Evolutionary conservation across 1,140 invertebrate species (phyloP).

Genomic region (Atta colombica): DNA sequence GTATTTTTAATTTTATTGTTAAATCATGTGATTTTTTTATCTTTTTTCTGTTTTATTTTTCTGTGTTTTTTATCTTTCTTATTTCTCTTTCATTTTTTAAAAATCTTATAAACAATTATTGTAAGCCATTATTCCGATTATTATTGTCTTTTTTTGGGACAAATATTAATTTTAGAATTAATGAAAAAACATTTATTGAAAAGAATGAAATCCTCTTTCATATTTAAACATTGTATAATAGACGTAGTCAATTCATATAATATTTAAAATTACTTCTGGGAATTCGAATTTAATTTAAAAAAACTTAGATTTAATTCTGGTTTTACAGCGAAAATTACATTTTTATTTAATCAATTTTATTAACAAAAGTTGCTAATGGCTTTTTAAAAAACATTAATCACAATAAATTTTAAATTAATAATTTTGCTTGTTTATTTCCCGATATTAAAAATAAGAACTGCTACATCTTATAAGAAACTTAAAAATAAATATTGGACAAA

Average conservation of each 20-base stretch:
- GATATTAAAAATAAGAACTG: not conserved
- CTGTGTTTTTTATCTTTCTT: not conserved
- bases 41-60: not conserved
- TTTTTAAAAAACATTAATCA: not conserved
- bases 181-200: not conserved
- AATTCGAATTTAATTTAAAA: not conserved
- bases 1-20: too few relatives aligned
- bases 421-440: not conserved
- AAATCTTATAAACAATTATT: not conserved
- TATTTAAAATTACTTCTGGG: not conserved
- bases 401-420: not conserved
- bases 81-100: not conserved
- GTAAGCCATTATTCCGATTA: not conserved
- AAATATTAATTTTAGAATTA: not conserved
- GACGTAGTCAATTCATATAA: not conserved
- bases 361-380: not conserved
- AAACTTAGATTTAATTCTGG: not conserved
- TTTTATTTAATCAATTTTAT: slow-evolving; percentile 1
- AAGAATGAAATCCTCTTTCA: not conserved
- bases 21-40: not conserved
- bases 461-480: not conserved
- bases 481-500: not conserved
- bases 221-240: not conserved
- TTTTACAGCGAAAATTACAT: not conserved
- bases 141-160: not conserved